Evolutionary conservation across 2,797 vertebrate genomes (phyloP).

Genomic region (Amphiprion clarkii): DNA sequence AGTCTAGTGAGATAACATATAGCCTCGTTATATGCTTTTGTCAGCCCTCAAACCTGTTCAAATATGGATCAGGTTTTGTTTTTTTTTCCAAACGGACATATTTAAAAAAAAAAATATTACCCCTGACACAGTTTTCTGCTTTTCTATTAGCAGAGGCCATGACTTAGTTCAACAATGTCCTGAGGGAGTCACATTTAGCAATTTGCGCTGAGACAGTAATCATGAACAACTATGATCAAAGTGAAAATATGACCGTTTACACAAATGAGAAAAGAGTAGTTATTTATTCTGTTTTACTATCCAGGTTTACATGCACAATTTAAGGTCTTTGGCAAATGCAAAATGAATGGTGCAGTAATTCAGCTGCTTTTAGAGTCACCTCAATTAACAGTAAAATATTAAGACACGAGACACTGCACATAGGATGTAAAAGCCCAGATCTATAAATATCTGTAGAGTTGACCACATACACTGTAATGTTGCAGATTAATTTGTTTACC

Average conservation of each 20-base stretch:
- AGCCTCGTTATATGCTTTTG: slow-evolving; percentile 20
- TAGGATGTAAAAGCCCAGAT: not conserved
- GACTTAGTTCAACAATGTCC: slow-evolving; percentile 45
- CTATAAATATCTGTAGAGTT: not conserved
- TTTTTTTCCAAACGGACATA: slow-evolving; percentile 28
- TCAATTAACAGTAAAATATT: not conserved
- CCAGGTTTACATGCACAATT: not conserved
- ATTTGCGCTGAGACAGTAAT: slow-evolving; percentile 45
- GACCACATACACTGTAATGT: slow-evolving; percentile 3
- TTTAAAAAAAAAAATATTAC: slow-evolving; percentile 55
- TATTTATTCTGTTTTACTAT: too few species aligned
- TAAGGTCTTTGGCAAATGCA: not conserved
- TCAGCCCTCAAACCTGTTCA: slow-evolving; percentile 35
- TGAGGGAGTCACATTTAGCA: slow-evolving; percentile 19
- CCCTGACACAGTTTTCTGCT: slow-evolving; percentile 50
- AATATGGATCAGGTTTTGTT: slow-evolving; percentile 33
- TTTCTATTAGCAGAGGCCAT: slow-evolving; percentile 46
- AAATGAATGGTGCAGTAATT: not conserved
- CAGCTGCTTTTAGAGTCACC: not conserved
- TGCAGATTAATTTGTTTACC: slow-evolving; percentile 47
- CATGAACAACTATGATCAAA: slow-evolving; percentile 22
- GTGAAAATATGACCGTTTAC: slow-evolving; percentile 10
- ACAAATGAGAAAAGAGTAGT: not conserved
- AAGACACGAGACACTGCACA: not conserved
- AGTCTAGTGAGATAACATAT: slow-evolving; percentile 8